Base-by-base conservation (phyloP, 2,888 invertebrate genomes). In the Lottia gigantea region DNA sequence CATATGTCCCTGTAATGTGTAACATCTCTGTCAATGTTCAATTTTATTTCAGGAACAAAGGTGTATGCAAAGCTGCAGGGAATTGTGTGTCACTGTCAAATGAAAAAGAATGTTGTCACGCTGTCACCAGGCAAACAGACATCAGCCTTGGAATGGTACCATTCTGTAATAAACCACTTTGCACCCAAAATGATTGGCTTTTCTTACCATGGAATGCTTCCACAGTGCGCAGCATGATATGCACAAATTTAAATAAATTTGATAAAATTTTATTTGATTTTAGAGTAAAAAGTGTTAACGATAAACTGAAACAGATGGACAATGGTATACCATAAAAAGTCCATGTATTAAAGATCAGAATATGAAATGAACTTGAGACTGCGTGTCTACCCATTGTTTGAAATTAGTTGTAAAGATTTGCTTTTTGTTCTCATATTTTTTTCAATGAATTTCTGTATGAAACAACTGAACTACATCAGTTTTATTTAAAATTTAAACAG, bases 181-280 rank as follows among this genome's bases (percentile, higher is more conserved):
- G 68, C 68, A 15, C 62, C 62, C 0, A 25, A 68, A 46, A 68
- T 68, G 62, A 23, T 19, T 19, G 46, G 16, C 6, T 68, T 68
- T 46, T 62, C 62, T 3, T 62, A 62, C 40, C 61, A 68, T 14
- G 46, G 62, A 19, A 68, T 68, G 67, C 23, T n/a, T n/a, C 31
- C 31, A 31, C 31, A 31, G 31, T 31, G 31, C 6, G 31, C 31
- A 31, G 12, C 25, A 47, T 16, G 65, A 46, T 25, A 63, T 63
- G 16, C 64, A 64, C 12, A 31, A 26, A 64, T 64, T 1, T 15
- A 4, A 31, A 64, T 64, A 12, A 64, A 8, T 26, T 31, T 64
- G 7, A 31, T 40, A 64, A 64, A 31, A 31, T 2, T 2, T 31
- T 31, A 4, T 4, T 31, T 31, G 31, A 31, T 31, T 31, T 31